These are phyloP conservation scores for Agrotis puta DNA, from an alignment of 2,888 invertebrate genomes.

Conservation along the genomic window DNA sequence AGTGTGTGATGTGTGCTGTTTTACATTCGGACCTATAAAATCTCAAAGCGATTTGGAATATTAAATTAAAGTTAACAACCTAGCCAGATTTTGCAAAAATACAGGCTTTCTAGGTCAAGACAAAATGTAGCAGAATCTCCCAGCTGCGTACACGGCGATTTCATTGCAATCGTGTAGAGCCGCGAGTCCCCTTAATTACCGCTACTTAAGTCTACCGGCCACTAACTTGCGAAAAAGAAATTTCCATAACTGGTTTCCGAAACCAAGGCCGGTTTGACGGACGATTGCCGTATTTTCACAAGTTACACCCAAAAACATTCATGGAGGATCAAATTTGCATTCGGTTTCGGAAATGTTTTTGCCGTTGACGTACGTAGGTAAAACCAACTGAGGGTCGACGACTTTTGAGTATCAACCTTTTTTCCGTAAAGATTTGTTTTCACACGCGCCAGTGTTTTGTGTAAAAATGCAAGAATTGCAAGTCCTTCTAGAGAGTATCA, in stretches of 20 bases:
- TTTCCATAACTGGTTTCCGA: slow-evolving; percentile 60
- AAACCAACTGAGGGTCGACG: slow-evolving; percentile 26
- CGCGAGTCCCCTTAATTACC: slow-evolving; percentile 55
- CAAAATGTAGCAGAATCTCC: slow-evolving; percentile 47
- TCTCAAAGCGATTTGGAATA: background rate
- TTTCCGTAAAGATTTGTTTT: background rate
- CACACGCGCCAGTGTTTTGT: background rate
- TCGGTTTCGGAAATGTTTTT: slow-evolving; percentile 7
- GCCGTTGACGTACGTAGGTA: slow-evolving; percentile 24
- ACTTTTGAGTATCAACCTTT: slow-evolving; percentile 2
- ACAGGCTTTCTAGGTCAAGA: slow-evolving; percentile 39
- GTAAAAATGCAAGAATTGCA: background rate
- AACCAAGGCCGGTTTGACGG: slow-evolving; percentile 41
- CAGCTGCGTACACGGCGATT: slow-evolving; percentile 49
- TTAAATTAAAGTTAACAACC: too few species aligned
- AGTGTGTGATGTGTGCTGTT: too few species aligned
- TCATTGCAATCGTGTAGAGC: slow-evolving; percentile 53
- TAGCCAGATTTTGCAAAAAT: slow-evolving; percentile 10
- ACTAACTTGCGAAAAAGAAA: slow-evolving; percentile 62
- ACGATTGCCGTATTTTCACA: slow-evolving; percentile 47
- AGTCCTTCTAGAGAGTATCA: too few species aligned
- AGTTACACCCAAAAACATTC: slow-evolving; percentile 34
- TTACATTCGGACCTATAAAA: too few species aligned
- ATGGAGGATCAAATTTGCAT: slow-evolving; percentile 11
- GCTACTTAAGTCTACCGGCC: slow-evolving; percentile 49